phyloP scores from a whole-genome alignment of 2,113 vertebrate species.

The Mustela nigripes region DNA sequence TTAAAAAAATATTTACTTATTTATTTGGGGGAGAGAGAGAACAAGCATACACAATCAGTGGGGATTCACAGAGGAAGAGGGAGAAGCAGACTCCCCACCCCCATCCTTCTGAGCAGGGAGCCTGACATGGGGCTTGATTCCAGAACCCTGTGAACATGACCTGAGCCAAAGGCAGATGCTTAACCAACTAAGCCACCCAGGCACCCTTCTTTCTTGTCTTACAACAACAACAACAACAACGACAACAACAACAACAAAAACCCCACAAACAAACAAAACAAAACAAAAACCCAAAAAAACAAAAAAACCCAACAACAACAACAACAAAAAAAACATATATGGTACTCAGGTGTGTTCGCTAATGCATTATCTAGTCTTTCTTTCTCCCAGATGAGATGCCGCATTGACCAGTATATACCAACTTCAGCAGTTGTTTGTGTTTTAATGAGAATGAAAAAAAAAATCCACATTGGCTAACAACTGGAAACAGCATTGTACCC shows the following conservation, averaged over 20 bases:
- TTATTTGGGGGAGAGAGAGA: background rate
- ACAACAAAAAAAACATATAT: too few species aligned
- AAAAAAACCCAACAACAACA: too few species aligned
- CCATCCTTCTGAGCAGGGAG: background rate
- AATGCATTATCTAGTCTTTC: background rate
- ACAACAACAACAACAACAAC: too few species aligned
- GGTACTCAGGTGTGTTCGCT: background rate
- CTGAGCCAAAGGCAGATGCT: background rate
- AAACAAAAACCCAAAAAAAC: too few species aligned
- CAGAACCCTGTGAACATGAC: background rate
- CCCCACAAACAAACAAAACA: too few species aligned
- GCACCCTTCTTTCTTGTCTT: background rate
- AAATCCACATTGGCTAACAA: background rate
- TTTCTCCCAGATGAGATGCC: background rate
- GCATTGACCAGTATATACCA: background rate
- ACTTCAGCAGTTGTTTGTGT: background rate
- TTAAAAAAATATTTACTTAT: background rate
- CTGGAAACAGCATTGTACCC: rapidly evolving
- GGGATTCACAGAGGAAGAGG: background rate
- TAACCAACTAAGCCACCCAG: background rate
- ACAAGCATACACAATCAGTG: background rate
- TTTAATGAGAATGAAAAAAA: background rate
- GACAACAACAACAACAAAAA: too few species aligned
- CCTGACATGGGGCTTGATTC: background rate
- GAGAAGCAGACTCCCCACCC: background rate